Conservation (phyloP, 2,113 vertebrate genomes). For the Malurus melanocephalus region DNA sequence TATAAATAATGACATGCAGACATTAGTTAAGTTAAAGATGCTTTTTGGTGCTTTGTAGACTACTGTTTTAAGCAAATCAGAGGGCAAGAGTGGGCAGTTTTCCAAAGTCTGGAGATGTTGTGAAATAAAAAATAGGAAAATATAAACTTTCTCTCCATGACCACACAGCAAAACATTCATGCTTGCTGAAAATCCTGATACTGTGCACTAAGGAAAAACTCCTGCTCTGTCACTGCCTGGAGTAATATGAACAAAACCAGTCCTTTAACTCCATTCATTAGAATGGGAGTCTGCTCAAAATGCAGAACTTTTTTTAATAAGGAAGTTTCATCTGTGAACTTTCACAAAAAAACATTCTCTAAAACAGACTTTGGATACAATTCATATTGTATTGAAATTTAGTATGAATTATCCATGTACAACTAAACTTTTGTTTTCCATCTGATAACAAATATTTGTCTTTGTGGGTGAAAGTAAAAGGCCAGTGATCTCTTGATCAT, state of each 20-base stretch:
- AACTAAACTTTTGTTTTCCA: background rate
- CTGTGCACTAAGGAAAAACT: background rate
- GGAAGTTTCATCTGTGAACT: background rate
- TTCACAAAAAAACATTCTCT: background rate
- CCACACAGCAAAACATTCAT: background rate
- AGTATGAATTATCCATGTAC: background rate
- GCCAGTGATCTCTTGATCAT: background rate
- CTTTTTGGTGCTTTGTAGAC: background rate
- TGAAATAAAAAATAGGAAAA: background rate
- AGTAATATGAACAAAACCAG: background rate
- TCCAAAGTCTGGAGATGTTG: background rate
- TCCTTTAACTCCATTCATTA: background rate
- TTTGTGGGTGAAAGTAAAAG: background rate
- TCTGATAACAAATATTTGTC: background rate
- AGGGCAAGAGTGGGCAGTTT: background rate
- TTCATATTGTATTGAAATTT: background rate
- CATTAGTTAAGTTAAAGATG: slow-evolving; percentile 2
- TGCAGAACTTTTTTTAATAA: background rate
- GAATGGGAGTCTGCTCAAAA: background rate
- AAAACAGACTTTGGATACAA: background rate
- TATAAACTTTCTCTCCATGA: background rate
- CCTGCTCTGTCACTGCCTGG: background rate
- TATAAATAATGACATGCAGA: background rate
- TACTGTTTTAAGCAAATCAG: slow-evolving; percentile 10
- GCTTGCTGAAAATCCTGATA: background rate